These are phyloP conservation scores for Heliconius ethilla DNA, from an alignment of 2,888 invertebrate genomes.

Conservation along the genomic window DNA sequence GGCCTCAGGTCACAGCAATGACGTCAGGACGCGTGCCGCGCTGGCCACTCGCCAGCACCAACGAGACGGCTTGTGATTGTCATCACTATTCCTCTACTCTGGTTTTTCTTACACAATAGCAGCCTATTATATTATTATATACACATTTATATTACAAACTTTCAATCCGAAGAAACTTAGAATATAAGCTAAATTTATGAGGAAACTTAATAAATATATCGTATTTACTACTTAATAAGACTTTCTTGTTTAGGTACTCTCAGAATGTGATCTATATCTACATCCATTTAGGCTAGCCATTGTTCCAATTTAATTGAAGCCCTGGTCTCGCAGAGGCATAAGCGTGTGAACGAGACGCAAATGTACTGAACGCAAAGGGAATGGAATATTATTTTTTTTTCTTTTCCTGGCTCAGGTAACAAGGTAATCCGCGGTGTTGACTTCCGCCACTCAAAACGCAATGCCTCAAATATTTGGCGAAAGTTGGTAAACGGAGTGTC, in stretches of 20 bases:
- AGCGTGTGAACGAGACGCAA: no score
- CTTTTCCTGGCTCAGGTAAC: no score
- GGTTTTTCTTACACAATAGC: slow-evolving; percentile 1
- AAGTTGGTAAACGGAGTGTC: no score
- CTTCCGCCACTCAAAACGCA: no score
- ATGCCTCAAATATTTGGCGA: no score
- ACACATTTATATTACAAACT: background rate
- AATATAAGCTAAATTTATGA: background rate
- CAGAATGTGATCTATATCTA: background rate
- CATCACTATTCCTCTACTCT: slow-evolving; percentile 37
- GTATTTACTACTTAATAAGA: background rate
- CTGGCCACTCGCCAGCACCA: slow-evolving; percentile 62
- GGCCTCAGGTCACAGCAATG: slow-evolving; percentile 45
- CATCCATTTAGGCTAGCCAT: background rate
- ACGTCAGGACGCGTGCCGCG: slow-evolving; percentile 56
- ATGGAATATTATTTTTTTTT: no score
- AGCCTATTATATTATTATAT: background rate
- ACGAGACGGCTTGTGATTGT: slow-evolving; percentile 66
- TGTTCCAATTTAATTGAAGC: background rate
- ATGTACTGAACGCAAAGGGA: no score
- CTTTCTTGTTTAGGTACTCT: background rate
- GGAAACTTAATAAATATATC: background rate
- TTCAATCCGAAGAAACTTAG: background rate
- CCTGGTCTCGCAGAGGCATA: no score
- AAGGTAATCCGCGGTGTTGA: no score